Base-by-base conservation (phyloP, 1,140 invertebrate species). In the Bombus turneri region DNA sequence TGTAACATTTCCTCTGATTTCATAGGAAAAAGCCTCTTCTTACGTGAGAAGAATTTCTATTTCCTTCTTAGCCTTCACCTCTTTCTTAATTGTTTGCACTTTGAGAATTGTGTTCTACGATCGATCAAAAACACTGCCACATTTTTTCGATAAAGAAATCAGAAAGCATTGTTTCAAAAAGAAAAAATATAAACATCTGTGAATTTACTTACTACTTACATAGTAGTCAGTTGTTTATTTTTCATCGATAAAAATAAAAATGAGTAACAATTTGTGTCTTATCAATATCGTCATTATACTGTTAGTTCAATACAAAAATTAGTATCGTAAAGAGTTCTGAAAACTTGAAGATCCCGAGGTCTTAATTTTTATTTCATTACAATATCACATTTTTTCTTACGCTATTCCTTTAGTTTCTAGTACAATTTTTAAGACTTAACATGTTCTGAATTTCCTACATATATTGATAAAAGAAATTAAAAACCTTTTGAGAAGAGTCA, bases 1-100 rank as follows among this genome's bases (percentile, higher is more conserved):
- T 64, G 39, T 77, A 75, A 84, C 74, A 37, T 28, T 84, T 78
- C 59, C 39, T 62, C 43, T 12, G 22, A 41, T 41, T 41, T 62
- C 15, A n/a, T 62, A 57, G 28, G 15, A 39, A 41, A 6, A 13
- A 12, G 25, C 9, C 25, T 25, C 34, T 41, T 41, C 1, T 28
- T 37, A 13, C 13, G 28, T 47, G 39, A 41, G 22, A 31, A 43
- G 0, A 66, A 37, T 34, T 34, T 68, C 18, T 68, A 6, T 25
- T 34, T 34, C 3, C 8, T 37, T 9, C 2, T 22, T 22, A 4
- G 8, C 31, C 18, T 68, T 68, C 22, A 9, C 10, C 8, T 10
- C 22, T 68, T 37, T 68, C 13, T 53, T 53, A 53, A 22, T 8
- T 8, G 5, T 22, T 53, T 8, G 47, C 18, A 8, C 47, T 53